These are phyloP conservation scores for Pantherophis guttatus DNA, from an alignment of 2,113 vertebrate species.

Conservation along the genomic window DNA sequence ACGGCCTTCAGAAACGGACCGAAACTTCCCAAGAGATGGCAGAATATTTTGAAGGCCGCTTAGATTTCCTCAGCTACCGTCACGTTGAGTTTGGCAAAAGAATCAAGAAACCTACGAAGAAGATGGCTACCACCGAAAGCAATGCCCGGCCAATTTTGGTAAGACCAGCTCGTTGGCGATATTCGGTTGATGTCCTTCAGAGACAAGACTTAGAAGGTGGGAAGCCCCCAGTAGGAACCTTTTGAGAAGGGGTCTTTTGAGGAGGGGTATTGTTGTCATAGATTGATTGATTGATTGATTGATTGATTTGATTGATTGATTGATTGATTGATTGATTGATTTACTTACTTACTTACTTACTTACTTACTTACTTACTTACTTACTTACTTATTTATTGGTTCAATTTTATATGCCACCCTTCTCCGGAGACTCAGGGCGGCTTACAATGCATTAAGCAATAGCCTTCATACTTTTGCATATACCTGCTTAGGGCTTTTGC, in stretches of 20 bases:
- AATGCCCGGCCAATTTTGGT: constrained; percentile 67
- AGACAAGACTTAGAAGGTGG: not conserved
- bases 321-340: too few species aligned
- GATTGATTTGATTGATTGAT: too few species aligned
- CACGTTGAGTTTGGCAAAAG: constrained; percentile 59
- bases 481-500: too few species aligned
- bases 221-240: not conserved
- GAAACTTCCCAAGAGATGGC: constrained; percentile 68
- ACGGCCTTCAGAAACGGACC: constrained; percentile 72
- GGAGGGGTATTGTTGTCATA: not conserved
- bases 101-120: constrained; percentile 17
- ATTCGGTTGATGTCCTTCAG: not conserved
- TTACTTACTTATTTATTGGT: too few species aligned
- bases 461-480: too few species aligned
- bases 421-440: too few species aligned
- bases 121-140: not conserved
- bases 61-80: constrained; percentile 77
- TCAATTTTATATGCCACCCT: too few species aligned
- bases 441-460: too few species aligned
- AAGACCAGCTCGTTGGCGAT: constrained; percentile 6
- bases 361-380: too few species aligned
- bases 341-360: too few species aligned
- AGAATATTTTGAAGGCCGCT: constrained; percentile 73
- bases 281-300: too few species aligned
- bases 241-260: not conserved